Conservation (phyloP, 2,888 invertebrate genomes). For the Alcis repandata region DNA sequence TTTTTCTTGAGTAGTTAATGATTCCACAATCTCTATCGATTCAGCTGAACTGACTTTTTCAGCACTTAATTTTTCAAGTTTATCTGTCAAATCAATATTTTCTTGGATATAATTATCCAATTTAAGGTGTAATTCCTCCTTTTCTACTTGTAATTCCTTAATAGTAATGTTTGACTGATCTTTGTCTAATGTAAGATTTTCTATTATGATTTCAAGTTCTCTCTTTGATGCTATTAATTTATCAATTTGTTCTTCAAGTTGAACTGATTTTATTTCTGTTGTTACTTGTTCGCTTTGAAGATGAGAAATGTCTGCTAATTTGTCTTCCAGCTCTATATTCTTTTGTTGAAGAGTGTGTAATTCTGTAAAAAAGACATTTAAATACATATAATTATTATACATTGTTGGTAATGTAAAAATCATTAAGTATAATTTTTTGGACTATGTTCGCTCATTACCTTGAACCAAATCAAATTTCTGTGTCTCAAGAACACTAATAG, state of each 20-base stretch:
- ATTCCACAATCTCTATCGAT: conserved; percentile 91
- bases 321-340: conserved; percentile 87
- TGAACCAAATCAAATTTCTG: conserved; percentile 90
- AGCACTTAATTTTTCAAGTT: conserved; percentile 90
- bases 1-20: conserved; percentile 90
- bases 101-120: conserved; percentile 89
- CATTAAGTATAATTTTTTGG: too few species aligned
- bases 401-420: not conserved
- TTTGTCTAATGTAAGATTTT: conserved; percentile 82
- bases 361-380: conserved; percentile 64
- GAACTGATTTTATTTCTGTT: conserved; percentile 92
- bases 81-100: conserved; percentile 91
- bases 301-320: conserved; percentile 87
- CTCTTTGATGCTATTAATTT: conserved; percentile 82
- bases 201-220: conserved; percentile 80
- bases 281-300: conserved; percentile 90
- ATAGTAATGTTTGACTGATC: conserved; percentile 84
- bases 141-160: conserved; percentile 87
- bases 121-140: conserved; percentile 87
- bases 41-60: conserved; percentile 92
- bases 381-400: not conserved
- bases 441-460: conserved; percentile 75
- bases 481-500: conserved; percentile 87
- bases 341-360: conserved; percentile 87
- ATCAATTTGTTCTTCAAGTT: conserved; percentile 92